Conservation (phyloP, 2,797 vertebrate genomes). For the Scyliorhinus canicula region DNA sequence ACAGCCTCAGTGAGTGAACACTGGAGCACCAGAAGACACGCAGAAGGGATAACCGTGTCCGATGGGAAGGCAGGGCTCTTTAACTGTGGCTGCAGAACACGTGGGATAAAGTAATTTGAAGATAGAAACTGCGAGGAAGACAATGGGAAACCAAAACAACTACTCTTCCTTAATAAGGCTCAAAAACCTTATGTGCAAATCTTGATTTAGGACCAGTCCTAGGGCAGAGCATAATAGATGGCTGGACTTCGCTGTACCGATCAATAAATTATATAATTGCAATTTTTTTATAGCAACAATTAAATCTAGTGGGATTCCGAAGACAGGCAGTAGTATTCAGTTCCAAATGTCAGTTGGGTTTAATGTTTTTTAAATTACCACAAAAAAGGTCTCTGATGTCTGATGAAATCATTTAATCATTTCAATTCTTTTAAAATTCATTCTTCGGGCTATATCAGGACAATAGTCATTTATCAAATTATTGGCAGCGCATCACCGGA, state of each 20-base stretch:
- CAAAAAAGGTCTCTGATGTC: too few species aligned
- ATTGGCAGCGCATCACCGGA: neutral
- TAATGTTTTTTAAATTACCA: neutral
- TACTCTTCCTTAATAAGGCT: neutral
- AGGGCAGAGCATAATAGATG: neutral
- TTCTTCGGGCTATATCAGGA: neutral
- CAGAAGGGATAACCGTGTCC: neutral
- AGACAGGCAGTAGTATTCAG: neutral
- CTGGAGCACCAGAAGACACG: neutral
- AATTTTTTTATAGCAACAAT: neutral
- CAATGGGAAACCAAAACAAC: neutral
- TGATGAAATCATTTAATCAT: neutral
- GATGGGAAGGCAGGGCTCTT: neutral
- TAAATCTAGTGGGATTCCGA: neutral
- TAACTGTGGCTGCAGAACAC: too few species aligned
- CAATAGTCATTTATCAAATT: constrained; percentile 10
- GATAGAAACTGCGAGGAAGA: neutral
- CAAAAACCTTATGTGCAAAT: neutral
- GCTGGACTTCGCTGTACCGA: neutral
- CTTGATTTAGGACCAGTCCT: neutral
- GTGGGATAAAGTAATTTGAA: neutral
- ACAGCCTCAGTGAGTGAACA: neutral
- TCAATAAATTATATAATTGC: neutral
- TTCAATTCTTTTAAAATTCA: neutral
- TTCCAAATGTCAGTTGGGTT: neutral